These are phyloP conservation scores for Zootermopsis nevadensis DNA, from an alignment of 2,888 invertebrate species.

Conservation along the genomic window DNA sequence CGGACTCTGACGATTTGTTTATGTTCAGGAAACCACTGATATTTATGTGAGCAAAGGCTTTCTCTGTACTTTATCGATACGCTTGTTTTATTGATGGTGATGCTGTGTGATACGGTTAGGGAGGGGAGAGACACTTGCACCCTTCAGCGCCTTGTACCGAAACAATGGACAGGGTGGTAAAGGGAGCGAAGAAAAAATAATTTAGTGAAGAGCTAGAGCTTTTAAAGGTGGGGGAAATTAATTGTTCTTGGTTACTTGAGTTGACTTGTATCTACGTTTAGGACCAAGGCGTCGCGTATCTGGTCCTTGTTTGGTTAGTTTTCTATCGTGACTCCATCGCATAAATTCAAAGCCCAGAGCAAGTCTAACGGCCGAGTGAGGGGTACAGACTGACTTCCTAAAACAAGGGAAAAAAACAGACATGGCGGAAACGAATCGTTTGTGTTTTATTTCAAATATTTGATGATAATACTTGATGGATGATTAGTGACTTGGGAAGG, in stretches of 20 bases:
- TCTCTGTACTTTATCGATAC: constrained; percentile 6
- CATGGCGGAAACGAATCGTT: constrained; percentile 1
- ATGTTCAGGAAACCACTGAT: not conserved
- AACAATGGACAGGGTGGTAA: constrained; percentile 45
- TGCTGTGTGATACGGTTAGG: constrained; percentile 7
- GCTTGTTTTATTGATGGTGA: constrained; percentile 8
- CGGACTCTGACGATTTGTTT: not conserved
- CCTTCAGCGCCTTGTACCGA: constrained; percentile 45
- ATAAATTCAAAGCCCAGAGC: constrained; percentile 31
- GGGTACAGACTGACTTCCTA: not conserved
- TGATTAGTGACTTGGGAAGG: constrained; percentile 2
- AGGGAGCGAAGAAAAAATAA: constrained; percentile 33
- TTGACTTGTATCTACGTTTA: constrained; percentile 36
- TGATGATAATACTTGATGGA: constrained; percentile 39
- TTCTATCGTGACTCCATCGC: constrained; percentile 33
- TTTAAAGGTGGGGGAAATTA: constrained; percentile 33
- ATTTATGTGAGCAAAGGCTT: not conserved
- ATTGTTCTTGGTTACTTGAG: constrained; percentile 37
- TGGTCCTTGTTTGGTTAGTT: not conserved
- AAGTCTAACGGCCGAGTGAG: not conserved
- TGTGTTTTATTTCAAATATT: constrained; percentile 32
- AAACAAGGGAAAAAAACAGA: not conserved
- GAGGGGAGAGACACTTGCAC: constrained; percentile 26
- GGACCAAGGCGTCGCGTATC: constrained; percentile 7
- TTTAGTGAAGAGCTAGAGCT: constrained; percentile 21